Evolutionary conservation across 2,113 vertebrate species (phyloP).

Genomic region (Typhlomys cinereus): DNA sequence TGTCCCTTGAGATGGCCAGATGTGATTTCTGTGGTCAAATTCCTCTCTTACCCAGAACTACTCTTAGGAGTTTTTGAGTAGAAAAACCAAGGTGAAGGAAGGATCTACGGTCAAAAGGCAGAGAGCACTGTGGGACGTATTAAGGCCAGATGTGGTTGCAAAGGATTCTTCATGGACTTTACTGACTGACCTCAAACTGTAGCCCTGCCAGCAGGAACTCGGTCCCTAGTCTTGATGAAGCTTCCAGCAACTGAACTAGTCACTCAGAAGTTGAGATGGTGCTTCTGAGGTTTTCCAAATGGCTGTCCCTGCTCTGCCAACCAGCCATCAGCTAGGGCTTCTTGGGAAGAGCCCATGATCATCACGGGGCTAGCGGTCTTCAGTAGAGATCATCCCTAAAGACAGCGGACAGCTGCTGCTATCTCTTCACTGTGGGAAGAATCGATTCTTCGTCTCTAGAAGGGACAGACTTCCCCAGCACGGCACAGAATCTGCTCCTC

Average conservation of each 20-base stretch:
- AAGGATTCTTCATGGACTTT: neutral
- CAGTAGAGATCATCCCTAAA: neutral
- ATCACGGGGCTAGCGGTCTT: neutral
- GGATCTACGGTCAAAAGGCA: neutral
- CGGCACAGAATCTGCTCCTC: neutral
- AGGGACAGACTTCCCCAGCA: neutral
- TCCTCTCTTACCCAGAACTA: neutral
- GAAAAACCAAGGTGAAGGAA: neutral
- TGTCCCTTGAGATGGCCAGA: conserved; percentile 1
- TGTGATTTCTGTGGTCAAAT: neutral
- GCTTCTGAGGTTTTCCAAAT: neutral
- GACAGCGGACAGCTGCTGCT: neutral
- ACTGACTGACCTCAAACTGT: neutral
- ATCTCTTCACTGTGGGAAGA: neutral
- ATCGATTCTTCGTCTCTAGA: neutral
- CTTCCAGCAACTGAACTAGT: neutral
- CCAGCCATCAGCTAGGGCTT: neutral
- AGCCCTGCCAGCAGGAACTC: neutral
- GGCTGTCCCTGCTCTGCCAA: neutral
- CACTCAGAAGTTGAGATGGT: neutral
- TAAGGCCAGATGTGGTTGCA: neutral
- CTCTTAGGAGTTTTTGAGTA: neutral
- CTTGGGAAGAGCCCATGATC: neutral
- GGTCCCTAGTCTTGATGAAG: neutral
- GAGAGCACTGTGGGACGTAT: neutral